These are phyloP conservation scores for Chloroceryle inda DNA, from an alignment of 2,797 vertebrate species.

Conservation along the genomic window DNA sequence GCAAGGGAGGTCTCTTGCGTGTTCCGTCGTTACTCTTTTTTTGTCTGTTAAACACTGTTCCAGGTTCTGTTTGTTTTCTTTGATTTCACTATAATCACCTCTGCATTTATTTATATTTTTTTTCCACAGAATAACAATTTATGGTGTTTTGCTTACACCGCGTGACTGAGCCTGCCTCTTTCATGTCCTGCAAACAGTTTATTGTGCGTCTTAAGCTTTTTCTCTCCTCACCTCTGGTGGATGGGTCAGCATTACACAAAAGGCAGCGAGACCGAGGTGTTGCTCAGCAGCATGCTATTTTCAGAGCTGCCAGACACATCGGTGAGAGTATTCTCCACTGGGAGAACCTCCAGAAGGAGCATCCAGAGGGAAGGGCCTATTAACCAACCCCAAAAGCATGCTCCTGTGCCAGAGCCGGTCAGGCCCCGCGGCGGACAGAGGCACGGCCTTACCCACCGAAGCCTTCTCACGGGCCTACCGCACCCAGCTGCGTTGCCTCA, in stretches of 20 bases:
- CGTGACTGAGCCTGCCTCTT: background rate
- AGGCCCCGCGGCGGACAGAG: background rate
- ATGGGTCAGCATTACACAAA: background rate
- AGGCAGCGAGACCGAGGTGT: background rate
- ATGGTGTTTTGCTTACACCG: background rate
- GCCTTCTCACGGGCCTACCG: background rate
- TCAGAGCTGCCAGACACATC: background rate
- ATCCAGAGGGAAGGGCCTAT: background rate
- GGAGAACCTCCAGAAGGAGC: background rate
- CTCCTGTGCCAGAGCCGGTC: background rate
- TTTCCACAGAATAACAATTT: background rate
- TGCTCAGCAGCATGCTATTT: fast-evolving
- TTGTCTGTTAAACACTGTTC: background rate
- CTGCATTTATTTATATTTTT: background rate
- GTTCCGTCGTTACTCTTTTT: background rate
- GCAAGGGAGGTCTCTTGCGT: fast-evolving
- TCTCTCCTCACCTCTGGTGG: background rate
- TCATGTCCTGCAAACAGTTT: background rate
- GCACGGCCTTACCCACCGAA: background rate
- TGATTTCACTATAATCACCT: background rate
- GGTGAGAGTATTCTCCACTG: background rate
- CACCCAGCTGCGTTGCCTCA: background rate
- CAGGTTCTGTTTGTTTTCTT: background rate
- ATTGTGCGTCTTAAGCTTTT: background rate
- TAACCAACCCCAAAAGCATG: background rate